Percentiles rank a stretch among this genome's conserved stretches.
Evolutionary conservation across 2,888 invertebrate species (phyloP).

Genomic region (Melanotus villosus): DNA sequence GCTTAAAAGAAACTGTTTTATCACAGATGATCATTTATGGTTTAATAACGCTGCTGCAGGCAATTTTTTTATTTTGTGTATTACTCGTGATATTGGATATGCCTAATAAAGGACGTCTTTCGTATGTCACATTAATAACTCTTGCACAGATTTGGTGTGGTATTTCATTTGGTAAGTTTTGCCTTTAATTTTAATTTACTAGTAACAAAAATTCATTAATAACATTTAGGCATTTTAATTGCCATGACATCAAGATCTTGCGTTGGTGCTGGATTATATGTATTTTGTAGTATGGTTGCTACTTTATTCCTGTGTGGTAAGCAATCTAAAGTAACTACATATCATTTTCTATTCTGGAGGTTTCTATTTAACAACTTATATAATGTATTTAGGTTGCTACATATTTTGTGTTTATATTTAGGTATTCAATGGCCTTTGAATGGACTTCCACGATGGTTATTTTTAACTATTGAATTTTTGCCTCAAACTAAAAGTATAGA

Average conservation of each 20-base stretch:
- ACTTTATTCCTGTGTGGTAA: constrained; percentile 48
- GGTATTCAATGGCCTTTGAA: constrained; percentile 80
- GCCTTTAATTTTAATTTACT: neutral
- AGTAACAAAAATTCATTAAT: neutral
- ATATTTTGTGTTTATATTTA: constrained; percentile 54
- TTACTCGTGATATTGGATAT: constrained; percentile 39
- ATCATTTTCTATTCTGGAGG: neutral
- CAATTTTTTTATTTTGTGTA: constrained; percentile 36
- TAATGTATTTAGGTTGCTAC: too few species aligned
- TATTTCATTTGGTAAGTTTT: constrained; percentile 47
- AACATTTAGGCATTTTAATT: constrained; percentile 41
- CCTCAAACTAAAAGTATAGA: constrained; percentile 85
- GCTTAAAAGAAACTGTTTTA: constrained; percentile 41
- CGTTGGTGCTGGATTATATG: constrained; percentile 37
- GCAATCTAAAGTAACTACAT: neutral
- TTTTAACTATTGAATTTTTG: constrained; percentile 75
- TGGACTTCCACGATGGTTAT: constrained; percentile 76
- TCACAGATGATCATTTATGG: constrained; percentile 46
- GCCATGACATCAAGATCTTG: constrained; percentile 33
- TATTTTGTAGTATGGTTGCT: constrained; percentile 39
- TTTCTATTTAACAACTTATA: too few species aligned
- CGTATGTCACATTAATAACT: constrained; percentile 31
- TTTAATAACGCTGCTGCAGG: constrained; percentile 42
- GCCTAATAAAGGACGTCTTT: constrained; percentile 24
- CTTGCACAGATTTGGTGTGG: constrained; percentile 47